Evolutionary conservation across 2,888 invertebrate genomes (phyloP).

Genomic region (Tanytarsus gracilentus): DNA sequence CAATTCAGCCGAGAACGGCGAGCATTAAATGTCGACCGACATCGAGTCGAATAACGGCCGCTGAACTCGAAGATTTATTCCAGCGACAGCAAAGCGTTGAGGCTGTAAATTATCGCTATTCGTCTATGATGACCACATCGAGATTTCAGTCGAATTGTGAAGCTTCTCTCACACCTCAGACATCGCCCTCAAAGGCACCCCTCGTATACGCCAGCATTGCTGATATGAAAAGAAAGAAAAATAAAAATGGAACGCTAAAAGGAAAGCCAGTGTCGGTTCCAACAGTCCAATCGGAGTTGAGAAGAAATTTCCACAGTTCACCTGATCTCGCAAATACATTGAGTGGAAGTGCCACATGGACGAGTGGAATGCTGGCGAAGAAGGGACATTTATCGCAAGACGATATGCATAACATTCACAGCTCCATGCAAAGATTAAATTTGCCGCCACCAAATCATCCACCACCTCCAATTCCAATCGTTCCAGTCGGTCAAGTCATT

Average conservation of each 20-base stretch:
- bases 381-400: constrained; percentile 63
- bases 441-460: constrained; percentile 72
- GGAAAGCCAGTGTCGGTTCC: constrained; percentile 43
- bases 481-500: constrained; percentile 54
- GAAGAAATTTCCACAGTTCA: constrained; percentile 82
- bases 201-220: constrained; percentile 87
- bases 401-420: constrained; percentile 50
- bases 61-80: constrained; percentile 87
- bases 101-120: constrained; percentile 43
- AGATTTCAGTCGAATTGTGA: constrained; percentile 57
- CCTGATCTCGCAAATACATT: constrained; percentile 61
- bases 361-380: constrained; percentile 35
- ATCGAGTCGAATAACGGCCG: constrained; percentile 79
- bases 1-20: constrained; percentile 73
- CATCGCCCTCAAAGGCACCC: constrained; percentile 57
- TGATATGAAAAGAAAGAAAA: constrained; percentile 79
- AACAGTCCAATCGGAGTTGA: constrained; percentile 45
- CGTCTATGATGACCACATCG: constrained; percentile 62
- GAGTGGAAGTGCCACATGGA: constrained; percentile 36
- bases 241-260: constrained; percentile 41
- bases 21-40: constrained; percentile 84
- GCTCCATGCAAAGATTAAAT: constrained; percentile 45
- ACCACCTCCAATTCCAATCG: constrained; percentile 63
- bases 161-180: constrained; percentile 54
- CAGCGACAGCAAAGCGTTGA: constrained; percentile 68